Conservation (phyloP, 2,797 vertebrate species). For the Fundulus diaphanus region DNA sequence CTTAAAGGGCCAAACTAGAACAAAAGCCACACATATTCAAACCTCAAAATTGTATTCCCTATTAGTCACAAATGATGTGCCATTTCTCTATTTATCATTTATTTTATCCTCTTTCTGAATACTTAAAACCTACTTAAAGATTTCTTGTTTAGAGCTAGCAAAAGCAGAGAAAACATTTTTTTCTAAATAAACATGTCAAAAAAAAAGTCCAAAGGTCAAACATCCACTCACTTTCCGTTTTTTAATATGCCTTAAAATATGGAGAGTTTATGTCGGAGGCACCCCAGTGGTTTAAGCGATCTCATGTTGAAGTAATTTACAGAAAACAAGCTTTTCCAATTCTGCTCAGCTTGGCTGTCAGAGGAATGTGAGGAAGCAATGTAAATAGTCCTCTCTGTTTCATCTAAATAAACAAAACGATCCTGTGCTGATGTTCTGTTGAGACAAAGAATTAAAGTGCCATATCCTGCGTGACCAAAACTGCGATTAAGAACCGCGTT, state of each 20-base stretch:
- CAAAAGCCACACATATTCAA: neutral
- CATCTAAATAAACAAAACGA: constrained; percentile 64
- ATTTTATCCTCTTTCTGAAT: neutral
- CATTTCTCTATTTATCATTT: constrained; percentile 28
- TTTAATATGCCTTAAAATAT: constrained; percentile 59
- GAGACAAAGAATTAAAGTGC: constrained; percentile 47
- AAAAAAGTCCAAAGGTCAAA: constrained; percentile 57
- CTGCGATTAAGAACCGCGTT: constrained; percentile 40
- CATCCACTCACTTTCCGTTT: constrained; percentile 54
- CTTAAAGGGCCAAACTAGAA: neutral
- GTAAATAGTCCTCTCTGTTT: constrained; percentile 56
- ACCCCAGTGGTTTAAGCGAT: constrained; percentile 54
- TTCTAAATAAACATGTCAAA: constrained; percentile 67
- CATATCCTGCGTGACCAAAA: constrained; percentile 40
- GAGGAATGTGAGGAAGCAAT: constrained; percentile 48
- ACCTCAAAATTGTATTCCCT: constrained; percentile 1
- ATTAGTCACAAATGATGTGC: constrained; percentile 11
- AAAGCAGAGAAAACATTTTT: constrained; percentile 49
- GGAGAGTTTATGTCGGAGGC: constrained; percentile 45
- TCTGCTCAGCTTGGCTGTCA: constrained; percentile 38
- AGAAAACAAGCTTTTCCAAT: constrained; percentile 40
- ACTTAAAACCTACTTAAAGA: constrained; percentile 31
- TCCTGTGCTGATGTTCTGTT: constrained; percentile 50
- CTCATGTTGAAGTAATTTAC: constrained; percentile 62
- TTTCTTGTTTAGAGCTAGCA: constrained; percentile 33